These are phyloP conservation scores for Apodemus sylvaticus DNA, from an alignment of 2,113 vertebrate species.

Conservation along the genomic window DNA sequence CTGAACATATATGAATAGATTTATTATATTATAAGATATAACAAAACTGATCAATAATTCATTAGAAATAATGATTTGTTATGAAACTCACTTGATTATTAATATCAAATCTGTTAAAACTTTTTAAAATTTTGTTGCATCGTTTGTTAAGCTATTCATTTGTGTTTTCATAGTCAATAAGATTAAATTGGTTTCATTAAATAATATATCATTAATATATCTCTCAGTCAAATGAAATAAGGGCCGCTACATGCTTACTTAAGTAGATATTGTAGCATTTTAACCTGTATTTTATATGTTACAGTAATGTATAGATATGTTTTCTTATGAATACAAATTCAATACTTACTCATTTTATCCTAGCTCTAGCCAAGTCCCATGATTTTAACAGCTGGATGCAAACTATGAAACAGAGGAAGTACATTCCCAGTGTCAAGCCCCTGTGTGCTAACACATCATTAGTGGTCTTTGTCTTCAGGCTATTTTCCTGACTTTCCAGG, in stretches of 20 bases:
- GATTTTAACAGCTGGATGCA: conserved; percentile 71
- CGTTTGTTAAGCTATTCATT: background rate
- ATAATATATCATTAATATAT: background rate
- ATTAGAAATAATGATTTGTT: background rate
- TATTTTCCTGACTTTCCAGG: conserved; percentile 65
- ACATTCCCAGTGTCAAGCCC: conserved; percentile 61
- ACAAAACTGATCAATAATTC: conserved; percentile 15
- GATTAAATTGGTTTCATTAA: background rate
- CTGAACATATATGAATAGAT: background rate
- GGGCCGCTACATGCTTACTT: background rate
- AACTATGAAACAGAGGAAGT: conserved; percentile 75
- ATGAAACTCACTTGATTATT: background rate
- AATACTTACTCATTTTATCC: conserved; percentile 49
- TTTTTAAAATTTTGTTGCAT: background rate
- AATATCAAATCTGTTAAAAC: background rate
- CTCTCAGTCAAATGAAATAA: conserved; percentile 19
- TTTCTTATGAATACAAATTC: conserved; percentile 16
- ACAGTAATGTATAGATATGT: conserved; percentile 5
- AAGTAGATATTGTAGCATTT: background rate
- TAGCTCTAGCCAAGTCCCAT: conserved; percentile 34
- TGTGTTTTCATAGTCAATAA: background rate
- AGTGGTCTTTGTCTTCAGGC: conserved; percentile 62
- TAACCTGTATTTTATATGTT: background rate
- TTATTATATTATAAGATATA: background rate
- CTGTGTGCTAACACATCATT: conserved; percentile 66